Conservation (phyloP, 2,888 invertebrate species). For the Macrophya annulata region DNA sequence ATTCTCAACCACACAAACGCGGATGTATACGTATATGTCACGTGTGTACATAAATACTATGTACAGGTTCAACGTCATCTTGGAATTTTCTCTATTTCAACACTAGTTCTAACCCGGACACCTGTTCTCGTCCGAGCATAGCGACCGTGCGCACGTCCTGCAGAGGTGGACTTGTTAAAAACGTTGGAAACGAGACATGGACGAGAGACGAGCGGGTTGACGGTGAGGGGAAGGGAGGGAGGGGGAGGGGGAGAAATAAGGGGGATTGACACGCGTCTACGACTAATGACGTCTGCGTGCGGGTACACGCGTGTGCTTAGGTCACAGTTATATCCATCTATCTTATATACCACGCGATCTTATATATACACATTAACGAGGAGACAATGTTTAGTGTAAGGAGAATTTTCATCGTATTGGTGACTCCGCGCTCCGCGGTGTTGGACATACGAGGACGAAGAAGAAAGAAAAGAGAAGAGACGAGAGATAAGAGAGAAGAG, state of each 20-base stretch:
- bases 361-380: neutral
- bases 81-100: slow-evolving; percentile 52
- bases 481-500: neutral
- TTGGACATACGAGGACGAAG: slow-evolving; percentile 26
- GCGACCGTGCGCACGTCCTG: neutral
- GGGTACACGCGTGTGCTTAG: slow-evolving; percentile 50
- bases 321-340: slow-evolving; percentile 33
- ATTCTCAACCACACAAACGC: neutral
- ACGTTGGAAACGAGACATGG: slow-evolving; percentile 41
- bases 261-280: slow-evolving; percentile 64
- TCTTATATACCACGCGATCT: neutral
- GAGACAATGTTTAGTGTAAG: slow-evolving; percentile 16
- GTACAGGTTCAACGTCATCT: slow-evolving; percentile 46
- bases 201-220: slow-evolving; percentile 13
- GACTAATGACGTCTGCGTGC: slow-evolving; percentile 67
- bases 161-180: slow-evolving; percentile 41
- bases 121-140: slow-evolving; percentile 37
- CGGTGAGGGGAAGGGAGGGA: slow-evolving; percentile 11
- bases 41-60: slow-evolving; percentile 1
- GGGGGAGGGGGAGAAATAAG: slow-evolving; percentile 21
- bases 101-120: slow-evolving; percentile 43
- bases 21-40: neutral
- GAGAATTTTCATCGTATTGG: slow-evolving; percentile 13
- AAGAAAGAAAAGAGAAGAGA: neutral
- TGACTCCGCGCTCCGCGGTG: neutral